A percentile compares a stretch with the other conserved stretches of the same genome.
These are phyloP conservation scores for Sicus ferrugineus DNA, from an alignment of 2,888 invertebrate species.

Conservation along the genomic window DNA sequence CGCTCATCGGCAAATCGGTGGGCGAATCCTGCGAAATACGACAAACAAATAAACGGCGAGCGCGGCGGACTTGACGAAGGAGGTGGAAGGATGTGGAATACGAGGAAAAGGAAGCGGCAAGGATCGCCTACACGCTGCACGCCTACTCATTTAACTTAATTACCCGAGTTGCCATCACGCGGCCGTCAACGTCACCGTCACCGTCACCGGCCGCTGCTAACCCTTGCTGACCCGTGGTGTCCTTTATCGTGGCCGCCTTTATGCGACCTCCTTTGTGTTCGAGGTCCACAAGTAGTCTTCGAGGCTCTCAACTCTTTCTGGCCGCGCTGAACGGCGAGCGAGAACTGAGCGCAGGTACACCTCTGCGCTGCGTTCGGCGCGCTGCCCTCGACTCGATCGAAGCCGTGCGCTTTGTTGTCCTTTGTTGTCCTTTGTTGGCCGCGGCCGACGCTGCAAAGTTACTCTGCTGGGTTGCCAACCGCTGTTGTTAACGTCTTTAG, in stretches of 20 bases:
- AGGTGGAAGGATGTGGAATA: neutral
- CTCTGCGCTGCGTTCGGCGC: too few species aligned
- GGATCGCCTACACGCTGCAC: slow-evolving; percentile 35
- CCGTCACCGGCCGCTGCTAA: slow-evolving; percentile 37
- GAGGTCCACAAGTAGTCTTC: neutral
- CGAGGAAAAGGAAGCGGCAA: neutral
- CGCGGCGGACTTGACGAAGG: neutral
- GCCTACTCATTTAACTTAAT: slow-evolving; percentile 42
- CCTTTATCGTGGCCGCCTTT: neutral
- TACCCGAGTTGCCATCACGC: slow-evolving; percentile 35
- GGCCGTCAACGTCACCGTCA: neutral
- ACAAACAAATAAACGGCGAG: slow-evolving; percentile 36
- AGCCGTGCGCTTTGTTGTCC: neutral
- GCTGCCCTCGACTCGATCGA: too few species aligned
- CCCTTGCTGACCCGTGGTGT: neutral
- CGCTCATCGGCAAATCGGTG: slow-evolving; percentile 35
- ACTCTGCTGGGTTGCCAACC: neutral
- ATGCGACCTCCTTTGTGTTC: neutral
- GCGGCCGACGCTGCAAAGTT: neutral
- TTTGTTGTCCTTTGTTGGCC: neutral
- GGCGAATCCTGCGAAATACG: slow-evolving; percentile 33
- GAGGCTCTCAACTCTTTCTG: slow-evolving; percentile 24
- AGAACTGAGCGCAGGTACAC: neutral
- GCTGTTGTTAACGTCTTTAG: slow-evolving; percentile 11
- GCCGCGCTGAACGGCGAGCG: neutral